Evolutionary conservation across 2,797 vertebrate genomes (phyloP), one percentile per base, ranked within the genome.

Genomic region (Syngnathus rostellatus): DNA sequence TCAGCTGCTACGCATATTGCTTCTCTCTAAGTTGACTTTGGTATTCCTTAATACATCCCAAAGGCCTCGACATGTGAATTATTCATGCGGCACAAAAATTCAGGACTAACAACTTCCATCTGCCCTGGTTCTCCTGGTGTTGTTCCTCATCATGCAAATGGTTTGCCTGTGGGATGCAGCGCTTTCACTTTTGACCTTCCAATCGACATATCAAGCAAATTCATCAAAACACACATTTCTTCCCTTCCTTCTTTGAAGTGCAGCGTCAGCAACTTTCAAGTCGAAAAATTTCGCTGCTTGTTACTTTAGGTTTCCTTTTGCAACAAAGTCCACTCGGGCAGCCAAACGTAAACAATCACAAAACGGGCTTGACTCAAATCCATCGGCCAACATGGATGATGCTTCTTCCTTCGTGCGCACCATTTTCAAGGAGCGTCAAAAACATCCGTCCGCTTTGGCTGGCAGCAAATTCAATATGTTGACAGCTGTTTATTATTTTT

Each of bases 131-230:
- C 43, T 19, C 43, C 62, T 19, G n/a, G 17, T 37, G 43, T 81
- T 78, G 65, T 82, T 82, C 66, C 62, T 80, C 71, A 69, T 62
- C 70, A 70, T 62, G 51, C 71, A 68, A 40, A 8, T 51, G 72
- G 81, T 81, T 43, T 74, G 2, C 68, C 68, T 76, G 79, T 75
- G 58, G 79, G 82, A 81, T 64, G 72, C 73, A 77, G 77, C 31
- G 55, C 75, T 83, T 82, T 62, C 74, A 81, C 40, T 80, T 69
- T 76, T 76, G 63, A 81, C 77, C 79, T 70, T 51, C 57, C 79
- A 78, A 81, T 86, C 81, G 79, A 50, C 39, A 8, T 60, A 6
- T 40, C 8, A 39, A 40, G 8, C 37, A 60, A 60, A 61, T 40
- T 45, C 40, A 23, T 43, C 40, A 12, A 43, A 11, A 23, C 10